Conservation (phyloP, 2,888 invertebrate species). For the Eulithis testata region DNA sequence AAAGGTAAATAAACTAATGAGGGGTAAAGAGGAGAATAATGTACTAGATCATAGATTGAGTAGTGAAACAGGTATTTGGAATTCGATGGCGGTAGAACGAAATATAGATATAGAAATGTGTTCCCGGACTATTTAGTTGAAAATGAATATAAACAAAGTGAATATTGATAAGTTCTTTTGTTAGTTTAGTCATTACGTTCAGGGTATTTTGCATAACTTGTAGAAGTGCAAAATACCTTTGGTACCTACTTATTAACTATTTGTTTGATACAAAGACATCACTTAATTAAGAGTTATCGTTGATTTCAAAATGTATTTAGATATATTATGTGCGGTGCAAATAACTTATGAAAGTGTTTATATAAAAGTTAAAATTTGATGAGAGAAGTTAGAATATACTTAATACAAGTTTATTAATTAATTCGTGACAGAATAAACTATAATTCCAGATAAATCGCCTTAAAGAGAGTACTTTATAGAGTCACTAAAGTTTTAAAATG, state of each 20-base stretch:
- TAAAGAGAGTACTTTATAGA: slow-evolving; percentile 41
- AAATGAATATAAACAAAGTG: slow-evolving; percentile 40
- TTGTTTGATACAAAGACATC: slow-evolving; percentile 53
- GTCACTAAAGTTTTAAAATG: slow-evolving; percentile 40
- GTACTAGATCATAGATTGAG: slow-evolving; percentile 47
- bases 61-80: slow-evolving; percentile 48
- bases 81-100: slow-evolving; percentile 53
- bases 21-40: slow-evolving; percentile 36
- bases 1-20: slow-evolving; percentile 41
- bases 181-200: slow-evolving; percentile 11
- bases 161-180: slow-evolving; percentile 38
- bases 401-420: slow-evolving; percentile 51
- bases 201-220: slow-evolving; percentile 12
- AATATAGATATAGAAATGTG: slow-evolving; percentile 70
- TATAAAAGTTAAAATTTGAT: slow-evolving; percentile 51
- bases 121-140: slow-evolving; percentile 61
- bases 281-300: slow-evolving; percentile 55
- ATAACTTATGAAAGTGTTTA: slow-evolving; percentile 58
- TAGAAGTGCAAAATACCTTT: slow-evolving; percentile 39
- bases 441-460: slow-evolving; percentile 42
- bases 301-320: slow-evolving; percentile 55
- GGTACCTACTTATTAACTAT: slow-evolving; percentile 43
- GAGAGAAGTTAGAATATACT: slow-evolving; percentile 55
- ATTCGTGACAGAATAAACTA: slow-evolving; percentile 44
- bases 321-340: slow-evolving; percentile 58